Evolutionary conservation across 1,140 invertebrate genomes (phyloP), one percentile per base, ranked within the genome.

Genomic region (Glomeris maerens): DNA sequence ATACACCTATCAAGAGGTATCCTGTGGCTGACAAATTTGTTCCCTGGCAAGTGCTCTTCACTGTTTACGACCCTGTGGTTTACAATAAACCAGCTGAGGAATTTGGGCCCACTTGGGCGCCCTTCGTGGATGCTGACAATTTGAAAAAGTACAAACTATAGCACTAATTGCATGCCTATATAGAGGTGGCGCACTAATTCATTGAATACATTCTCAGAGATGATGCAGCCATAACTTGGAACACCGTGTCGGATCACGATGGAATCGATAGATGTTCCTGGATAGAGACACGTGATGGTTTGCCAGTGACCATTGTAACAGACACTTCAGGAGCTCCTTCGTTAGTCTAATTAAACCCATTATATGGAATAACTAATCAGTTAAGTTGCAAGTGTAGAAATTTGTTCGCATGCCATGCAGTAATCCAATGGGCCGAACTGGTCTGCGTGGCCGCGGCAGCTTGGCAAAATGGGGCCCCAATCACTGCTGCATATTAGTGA

Each of bases 381-480:
- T 10, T 36, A 36, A 36, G 31, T 36, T 36, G 10, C 10, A 36
- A 10, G n/a, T 13, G n/a, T 13, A 36, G n/a, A 36, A 36, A 36
- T 36, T 36, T n/a, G 31, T 13, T n/a, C n/a, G n/a, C 31, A 36
- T 36, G 31, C 31, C 10, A 36, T 48, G 1, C 38, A 59, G 58
- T 23, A 72, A 72, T 58, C 69, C 70, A 7, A 62, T 66, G 54
- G 70, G 70, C 31, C 54, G 70, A 49, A 71, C 70, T 23, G 70
- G 70, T 10, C 48, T 72, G 0, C 50, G 66, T 44, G 70, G 70
- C 2, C 60, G 64, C 51, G 70, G 70, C 3, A 55, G 56, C 3
- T 51, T 71, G 44, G 64, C 61, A 52, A 58, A 66, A 2, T 72
- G 68, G 64, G 70, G 70, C 29, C 70, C 70, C 20, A 72, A 72